Conservation (phyloP, 1,140 invertebrate species). For the Octopus sinensis region DNA sequence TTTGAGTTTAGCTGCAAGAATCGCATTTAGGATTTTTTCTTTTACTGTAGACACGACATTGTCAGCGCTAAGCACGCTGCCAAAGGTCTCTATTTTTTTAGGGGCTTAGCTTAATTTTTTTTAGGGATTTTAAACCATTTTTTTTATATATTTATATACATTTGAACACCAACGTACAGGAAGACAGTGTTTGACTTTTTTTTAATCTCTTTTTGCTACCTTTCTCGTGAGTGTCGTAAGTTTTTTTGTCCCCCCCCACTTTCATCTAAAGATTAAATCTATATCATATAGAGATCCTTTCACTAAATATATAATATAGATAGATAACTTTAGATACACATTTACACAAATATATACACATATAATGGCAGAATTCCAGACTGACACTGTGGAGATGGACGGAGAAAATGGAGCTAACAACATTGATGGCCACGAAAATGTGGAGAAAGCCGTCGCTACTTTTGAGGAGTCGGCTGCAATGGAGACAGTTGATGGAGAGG, state of each 20-base stretch:
- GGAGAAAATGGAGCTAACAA: slow-evolving; percentile 11
- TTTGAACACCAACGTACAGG: too few species aligned
- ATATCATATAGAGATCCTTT: background rate
- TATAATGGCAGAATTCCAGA: slow-evolving; percentile 8
- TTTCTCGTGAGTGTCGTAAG: background rate
- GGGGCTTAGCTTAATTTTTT: background rate
- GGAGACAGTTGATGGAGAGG: slow-evolving; percentile 6
- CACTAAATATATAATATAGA: too few species aligned
- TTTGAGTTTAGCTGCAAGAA: background rate
- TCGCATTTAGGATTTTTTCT: background rate
- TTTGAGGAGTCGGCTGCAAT: background rate
- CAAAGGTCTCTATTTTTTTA: background rate
- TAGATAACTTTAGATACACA: too few species aligned
- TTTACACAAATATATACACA: too few species aligned
- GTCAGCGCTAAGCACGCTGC: background rate
- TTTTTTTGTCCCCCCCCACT: background rate
- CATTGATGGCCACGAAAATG: slow-evolving; percentile 1
- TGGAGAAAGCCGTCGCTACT: background rate
- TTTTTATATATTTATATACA: too few species aligned
- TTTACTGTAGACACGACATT: background rate
- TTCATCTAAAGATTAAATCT: background rate
- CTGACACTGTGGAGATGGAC: slow-evolving; percentile 1
- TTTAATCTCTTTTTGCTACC: background rate
- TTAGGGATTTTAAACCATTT: background rate
- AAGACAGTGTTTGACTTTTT: too few species aligned